These are phyloP conservation scores for Myrmecophaga tridactyla DNA, from an alignment of 2,113 vertebrate species.

Conservation along the genomic window DNA sequence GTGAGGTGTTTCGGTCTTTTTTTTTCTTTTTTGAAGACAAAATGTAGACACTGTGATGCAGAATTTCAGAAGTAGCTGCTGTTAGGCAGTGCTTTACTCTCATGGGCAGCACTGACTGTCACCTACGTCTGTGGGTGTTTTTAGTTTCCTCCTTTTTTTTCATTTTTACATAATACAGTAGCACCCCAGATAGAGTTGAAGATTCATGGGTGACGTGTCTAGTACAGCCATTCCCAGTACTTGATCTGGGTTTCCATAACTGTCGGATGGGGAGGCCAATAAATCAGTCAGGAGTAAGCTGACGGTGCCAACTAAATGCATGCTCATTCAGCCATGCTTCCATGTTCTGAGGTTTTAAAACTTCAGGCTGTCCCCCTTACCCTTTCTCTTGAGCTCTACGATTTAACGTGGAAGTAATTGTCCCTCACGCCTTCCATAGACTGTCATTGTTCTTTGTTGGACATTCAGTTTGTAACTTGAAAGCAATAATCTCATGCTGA, in stretches of 20 bases:
- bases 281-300: conserved; percentile 62
- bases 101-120: conserved; percentile 59
- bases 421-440: conserved; percentile 74
- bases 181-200: conserved; percentile 70
- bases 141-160: conserved; percentile 63
- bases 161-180: conserved; percentile 69
- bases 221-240: conserved; percentile 68
- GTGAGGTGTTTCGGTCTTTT: background rate
- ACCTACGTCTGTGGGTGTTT: conserved; percentile 71
- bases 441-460: conserved; percentile 67
- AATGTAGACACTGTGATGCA: conserved; percentile 36
- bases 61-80: conserved; percentile 36
- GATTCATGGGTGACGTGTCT: conserved; percentile 63
- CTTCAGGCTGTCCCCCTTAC: conserved; percentile 68
- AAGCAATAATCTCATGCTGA: conserved; percentile 73
- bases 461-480: conserved; percentile 71
- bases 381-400: conserved; percentile 67
- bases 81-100: conserved; percentile 31
- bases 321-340: conserved; percentile 56
- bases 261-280: conserved; percentile 74
- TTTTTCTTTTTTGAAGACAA: conserved; percentile 42
- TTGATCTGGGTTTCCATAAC: conserved; percentile 72
- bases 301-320: conserved; percentile 35
- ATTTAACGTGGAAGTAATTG: conserved; percentile 64
- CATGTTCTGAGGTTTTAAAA: conserved; percentile 62